A percentile compares a stretch with the other conserved stretches of the same genome.
Conservation (phyloP, 1,140 invertebrate genomes). For the Batillaria attramentaria region DNA sequence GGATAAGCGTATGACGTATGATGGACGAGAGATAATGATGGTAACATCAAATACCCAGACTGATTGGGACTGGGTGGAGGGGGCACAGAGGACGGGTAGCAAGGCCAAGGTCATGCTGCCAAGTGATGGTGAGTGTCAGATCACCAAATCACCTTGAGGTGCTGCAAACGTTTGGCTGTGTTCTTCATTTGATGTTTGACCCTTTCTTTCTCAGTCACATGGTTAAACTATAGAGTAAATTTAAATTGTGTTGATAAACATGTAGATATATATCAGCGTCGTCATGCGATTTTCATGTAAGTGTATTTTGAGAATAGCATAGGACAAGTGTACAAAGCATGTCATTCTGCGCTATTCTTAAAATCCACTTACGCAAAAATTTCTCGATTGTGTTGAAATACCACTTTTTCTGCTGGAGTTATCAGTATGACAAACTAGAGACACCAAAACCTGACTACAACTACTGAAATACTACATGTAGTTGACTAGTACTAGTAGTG, state of each 20-base stretch:
- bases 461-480: too few species aligned
- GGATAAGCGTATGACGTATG: conserved; percentile 46
- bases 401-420: too few species aligned
- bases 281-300: background rate
- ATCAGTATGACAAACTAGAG: too few species aligned
- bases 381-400: too few species aligned
- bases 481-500: too few species aligned
- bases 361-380: too few species aligned
- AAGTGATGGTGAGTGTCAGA: conserved; percentile 11
- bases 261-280: background rate
- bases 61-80: conserved; percentile 66
- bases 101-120: conserved; percentile 15
- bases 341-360: too few species aligned
- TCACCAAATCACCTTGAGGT: background rate
- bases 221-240: background rate
- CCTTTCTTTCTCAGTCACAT: background rate
- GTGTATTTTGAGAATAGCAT: too few species aligned
- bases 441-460: too few species aligned
- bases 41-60: conserved; percentile 64
- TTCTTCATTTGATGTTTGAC: background rate
- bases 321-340: too few species aligned
- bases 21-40: conserved; percentile 54
- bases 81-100: conserved; percentile 32
- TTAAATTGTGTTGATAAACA: background rate
- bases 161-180: background rate